Evolutionary conservation across 2,113 vertebrate genomes (phyloP).

Genomic region (Hippopotamus amphibius): DNA sequence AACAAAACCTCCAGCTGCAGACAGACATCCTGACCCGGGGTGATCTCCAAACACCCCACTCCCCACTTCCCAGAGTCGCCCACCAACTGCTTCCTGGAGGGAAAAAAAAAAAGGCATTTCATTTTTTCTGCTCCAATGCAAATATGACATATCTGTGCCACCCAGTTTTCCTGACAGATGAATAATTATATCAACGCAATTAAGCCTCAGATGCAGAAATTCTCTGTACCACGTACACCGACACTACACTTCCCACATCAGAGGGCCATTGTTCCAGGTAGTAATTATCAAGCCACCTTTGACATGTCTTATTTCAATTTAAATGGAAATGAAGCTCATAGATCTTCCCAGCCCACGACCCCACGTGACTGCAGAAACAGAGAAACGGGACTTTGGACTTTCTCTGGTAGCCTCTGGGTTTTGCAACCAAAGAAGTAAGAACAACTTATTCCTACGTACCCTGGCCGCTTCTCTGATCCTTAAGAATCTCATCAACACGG

Average conservation of each 20-base stretch:
- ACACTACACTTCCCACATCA: neutral
- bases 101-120: conserved; percentile 16
- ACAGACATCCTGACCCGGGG: neutral
- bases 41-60: neutral
- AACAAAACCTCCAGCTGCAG: neutral
- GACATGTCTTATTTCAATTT: conserved; percentile 64
- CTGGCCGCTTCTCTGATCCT: neutral
- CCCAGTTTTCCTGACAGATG: conserved; percentile 38
- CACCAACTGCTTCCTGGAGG: neutral
- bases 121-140: conserved; percentile 60
- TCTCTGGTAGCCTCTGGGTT: neutral
- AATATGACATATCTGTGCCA: conserved; percentile 56
- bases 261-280: neutral
- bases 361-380: neutral
- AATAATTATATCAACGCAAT: conserved; percentile 78
- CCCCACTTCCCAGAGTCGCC: neutral
- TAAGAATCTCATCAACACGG: neutral
- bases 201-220: conserved; percentile 70
- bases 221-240: neutral
- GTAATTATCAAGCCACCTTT: conserved; percentile 56
- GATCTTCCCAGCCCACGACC: neutral
- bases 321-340: conserved; percentile 78
- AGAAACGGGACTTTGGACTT: neutral
- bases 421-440: neutral
- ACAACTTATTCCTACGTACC: accelerated